These are phyloP conservation scores for human DNA, from an alignment of 2,113 vertebrate species.

Conservation along the genomic window DNA sequence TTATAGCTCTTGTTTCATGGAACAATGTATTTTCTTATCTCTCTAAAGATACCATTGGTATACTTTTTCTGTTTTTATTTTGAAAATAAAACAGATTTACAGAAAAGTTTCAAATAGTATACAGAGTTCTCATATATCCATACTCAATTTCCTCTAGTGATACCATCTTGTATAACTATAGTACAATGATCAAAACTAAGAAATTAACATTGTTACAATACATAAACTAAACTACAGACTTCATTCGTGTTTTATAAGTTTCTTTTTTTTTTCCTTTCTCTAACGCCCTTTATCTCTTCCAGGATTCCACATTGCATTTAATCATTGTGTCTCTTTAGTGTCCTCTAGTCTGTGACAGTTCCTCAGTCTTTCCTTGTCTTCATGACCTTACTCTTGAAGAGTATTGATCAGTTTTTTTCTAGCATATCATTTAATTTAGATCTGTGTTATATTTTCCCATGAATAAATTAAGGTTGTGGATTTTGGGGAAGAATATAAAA, in stretches of 20 bases:
- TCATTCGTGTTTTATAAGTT: background rate
- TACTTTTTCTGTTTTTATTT: background rate
- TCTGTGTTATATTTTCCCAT: background rate
- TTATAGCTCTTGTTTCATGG: background rate
- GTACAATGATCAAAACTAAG: background rate
- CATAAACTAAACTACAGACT: background rate
- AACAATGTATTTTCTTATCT: background rate
- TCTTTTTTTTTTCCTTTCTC: no score
- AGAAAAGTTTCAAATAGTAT: background rate
- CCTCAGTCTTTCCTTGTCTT: background rate
- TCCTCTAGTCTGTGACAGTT: background rate
- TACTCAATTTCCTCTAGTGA: background rate
- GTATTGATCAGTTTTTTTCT: constrained; percentile 11
- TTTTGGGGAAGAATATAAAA: background rate
- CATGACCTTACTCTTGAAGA: constrained; percentile 24
- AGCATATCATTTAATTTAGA: background rate
- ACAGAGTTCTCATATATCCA: background rate
- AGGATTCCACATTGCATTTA: background rate
- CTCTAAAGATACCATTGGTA: background rate
- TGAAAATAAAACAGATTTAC: background rate
- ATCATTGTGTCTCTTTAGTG: background rate
- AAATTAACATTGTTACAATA: background rate
- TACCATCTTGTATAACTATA: background rate
- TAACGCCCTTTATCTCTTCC: background rate
- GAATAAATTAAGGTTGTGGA: constrained; percentile 8